Conservation (phyloP, 2,113 vertebrate genomes). For the Elgaria multicarinata region DNA sequence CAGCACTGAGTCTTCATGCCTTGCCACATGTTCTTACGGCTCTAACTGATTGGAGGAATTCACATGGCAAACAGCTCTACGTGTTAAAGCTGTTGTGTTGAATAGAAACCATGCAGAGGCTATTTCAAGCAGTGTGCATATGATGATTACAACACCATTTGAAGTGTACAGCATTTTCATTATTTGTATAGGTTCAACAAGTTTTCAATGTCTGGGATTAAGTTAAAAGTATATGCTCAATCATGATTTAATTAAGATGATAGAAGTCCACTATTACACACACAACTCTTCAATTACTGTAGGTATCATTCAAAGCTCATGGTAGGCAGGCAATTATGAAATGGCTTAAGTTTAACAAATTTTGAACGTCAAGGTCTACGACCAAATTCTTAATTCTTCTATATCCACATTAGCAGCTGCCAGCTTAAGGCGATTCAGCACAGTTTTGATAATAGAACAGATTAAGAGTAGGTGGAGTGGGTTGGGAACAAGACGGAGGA, state of each 20-base stretch:
- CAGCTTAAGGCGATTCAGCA: neutral
- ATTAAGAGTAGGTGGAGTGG: neutral
- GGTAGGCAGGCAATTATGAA: neutral
- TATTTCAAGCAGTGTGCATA: neutral
- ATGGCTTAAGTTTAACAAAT: constrained; percentile 12
- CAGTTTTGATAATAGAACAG: neutral
- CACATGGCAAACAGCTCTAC: neutral
- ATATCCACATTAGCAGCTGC: no score
- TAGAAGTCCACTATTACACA: neutral
- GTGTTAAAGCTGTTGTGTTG: neutral
- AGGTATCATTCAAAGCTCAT: neutral
- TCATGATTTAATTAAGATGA: neutral
- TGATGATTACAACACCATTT: neutral
- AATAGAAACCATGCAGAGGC: neutral
- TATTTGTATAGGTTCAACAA: neutral
- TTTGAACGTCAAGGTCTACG: neutral
- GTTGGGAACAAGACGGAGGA: neutral
- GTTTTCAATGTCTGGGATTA: neutral
- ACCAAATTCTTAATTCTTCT: constrained; percentile 10
- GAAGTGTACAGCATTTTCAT: neutral
- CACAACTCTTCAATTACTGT: neutral
- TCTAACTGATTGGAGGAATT: neutral
- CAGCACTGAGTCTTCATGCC: neutral
- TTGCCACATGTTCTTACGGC: neutral
- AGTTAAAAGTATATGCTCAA: neutral